phyloP scores from a whole-genome alignment of 2,113 vertebrate genomes.

The Anoplopoma fimbria region DNA sequence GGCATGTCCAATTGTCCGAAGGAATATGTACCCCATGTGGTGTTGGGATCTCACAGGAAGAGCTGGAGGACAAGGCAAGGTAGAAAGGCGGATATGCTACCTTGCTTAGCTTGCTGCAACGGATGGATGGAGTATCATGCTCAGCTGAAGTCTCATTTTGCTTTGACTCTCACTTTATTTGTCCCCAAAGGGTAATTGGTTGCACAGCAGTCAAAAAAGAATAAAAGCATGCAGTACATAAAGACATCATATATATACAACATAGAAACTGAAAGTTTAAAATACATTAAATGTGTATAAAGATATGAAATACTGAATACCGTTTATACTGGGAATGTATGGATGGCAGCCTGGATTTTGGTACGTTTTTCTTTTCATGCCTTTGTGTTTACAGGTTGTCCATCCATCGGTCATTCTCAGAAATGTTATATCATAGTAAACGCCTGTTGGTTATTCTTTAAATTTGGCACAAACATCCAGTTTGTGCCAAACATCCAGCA shows the following conservation, averaged over 20 bases:
- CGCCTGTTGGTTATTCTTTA: no score
- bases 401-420: no score
- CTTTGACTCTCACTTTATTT: not conserved
- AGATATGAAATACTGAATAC: not conserved
- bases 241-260: not conserved
- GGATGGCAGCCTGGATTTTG: not conserved
- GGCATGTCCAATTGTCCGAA: not conserved
- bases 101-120: not conserved
- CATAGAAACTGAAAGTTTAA: not conserved
- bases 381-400: no score
- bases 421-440: no score
- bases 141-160: not conserved
- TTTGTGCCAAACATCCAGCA: no score
- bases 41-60: not conserved
- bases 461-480: no score
- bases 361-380: no score
- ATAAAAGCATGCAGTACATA: not conserved
- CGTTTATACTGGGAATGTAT: not conserved
- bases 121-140: no score
- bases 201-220: not conserved
- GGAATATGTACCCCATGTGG: not conserved
- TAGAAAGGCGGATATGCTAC: not conserved
- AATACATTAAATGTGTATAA: not conserved
- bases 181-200: not conserved
- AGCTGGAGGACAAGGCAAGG: not conserved